Evolutionary conservation across 2,888 invertebrate genomes (phyloP), one percentile per base, ranked within the genome.

Genomic region (Tenodera sinensis): DNA sequence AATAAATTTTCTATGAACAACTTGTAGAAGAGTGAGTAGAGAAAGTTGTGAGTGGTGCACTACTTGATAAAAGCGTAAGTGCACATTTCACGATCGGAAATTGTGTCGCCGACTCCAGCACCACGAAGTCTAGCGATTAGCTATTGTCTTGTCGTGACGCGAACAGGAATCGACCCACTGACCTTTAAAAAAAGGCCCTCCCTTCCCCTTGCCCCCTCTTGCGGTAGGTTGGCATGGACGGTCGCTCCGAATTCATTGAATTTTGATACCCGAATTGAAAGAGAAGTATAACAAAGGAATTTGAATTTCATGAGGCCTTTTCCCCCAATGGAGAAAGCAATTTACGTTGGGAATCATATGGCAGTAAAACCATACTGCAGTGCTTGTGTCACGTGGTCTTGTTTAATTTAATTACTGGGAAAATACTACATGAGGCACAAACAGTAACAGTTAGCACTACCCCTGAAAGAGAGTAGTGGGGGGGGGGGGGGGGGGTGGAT

Each of bases 81-180:
- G 12, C 42, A 42, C 12, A 42, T 42, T 42, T 42, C 42, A 42
- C 42, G 42, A 42, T 42, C 42, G 42, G 42, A 42, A 42, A 42
- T 3, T 42, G 12, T 42, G 42, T 42, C 42, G 42, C 54, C 54
- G 54, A 25, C 54, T 71, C 20, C 6, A 71, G 54, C 54, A 71
- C 20, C 54, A 20, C 54, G 54, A 54, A 3, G 54, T 54, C 54
- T 27, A 27, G 27, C n/a, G n/a, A 83, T 27, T 28, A 28, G 83
- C 83, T 83, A 12, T 27, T 83, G 14, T 28, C 28, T 27, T 27
- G 30, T 81, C 87, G 87, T 87, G 87, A 87, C 87, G 81, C 20
- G 82, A 87, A 34, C 87, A 25, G 87, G 82, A 30, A 28, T 87
- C 82, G 87, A 87, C 87, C 87, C 82, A 87, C 87, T 87, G 87